phyloP scores from a whole-genome alignment of 2,888 invertebrate species.

The Adela reaumurella region DNA sequence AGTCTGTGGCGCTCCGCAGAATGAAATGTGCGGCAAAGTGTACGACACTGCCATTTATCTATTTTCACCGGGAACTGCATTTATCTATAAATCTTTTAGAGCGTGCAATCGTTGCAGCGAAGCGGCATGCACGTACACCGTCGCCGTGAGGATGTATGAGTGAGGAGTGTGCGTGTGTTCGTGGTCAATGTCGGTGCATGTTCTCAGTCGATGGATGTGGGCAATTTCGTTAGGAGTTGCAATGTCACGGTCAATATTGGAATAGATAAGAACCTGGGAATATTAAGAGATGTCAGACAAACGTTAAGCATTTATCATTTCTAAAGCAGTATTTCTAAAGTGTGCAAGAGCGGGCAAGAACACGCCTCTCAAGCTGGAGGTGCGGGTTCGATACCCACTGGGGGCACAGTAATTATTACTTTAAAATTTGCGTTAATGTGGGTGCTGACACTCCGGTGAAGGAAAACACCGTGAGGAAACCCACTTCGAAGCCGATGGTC shows the following conservation, averaged over 20 bases:
- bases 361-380: too few species aligned
- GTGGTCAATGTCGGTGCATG: neutral
- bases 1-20: slow-evolving; percentile 39
- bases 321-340: too few species aligned
- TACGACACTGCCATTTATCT: slow-evolving; percentile 53
- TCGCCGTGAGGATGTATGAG: slow-evolving; percentile 9
- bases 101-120: slow-evolving; percentile 57
- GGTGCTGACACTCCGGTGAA: too few species aligned
- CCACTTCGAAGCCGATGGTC: too few species aligned
- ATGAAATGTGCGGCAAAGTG: slow-evolving; percentile 50
- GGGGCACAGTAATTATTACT: too few species aligned
- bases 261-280: too few species aligned
- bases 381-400: too few species aligned
- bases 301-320: too few species aligned
- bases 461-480: too few species aligned
- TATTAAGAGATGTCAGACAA: too few species aligned
- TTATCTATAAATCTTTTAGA: slow-evolving; percentile 58
- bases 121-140: slow-evolving; percentile 29
- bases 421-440: too few species aligned
- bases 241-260: neutral
- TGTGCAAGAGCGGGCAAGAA: too few species aligned
- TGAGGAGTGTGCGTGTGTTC: slow-evolving; percentile 18
- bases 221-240: neutral
- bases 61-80: slow-evolving; percentile 57
- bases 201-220: neutral